Percentiles rank a stretch among this genome's conserved stretches.
Evolutionary conservation across 2,113 vertebrate genomes (phyloP).

Genomic region (Empidonax traillii): DNA sequence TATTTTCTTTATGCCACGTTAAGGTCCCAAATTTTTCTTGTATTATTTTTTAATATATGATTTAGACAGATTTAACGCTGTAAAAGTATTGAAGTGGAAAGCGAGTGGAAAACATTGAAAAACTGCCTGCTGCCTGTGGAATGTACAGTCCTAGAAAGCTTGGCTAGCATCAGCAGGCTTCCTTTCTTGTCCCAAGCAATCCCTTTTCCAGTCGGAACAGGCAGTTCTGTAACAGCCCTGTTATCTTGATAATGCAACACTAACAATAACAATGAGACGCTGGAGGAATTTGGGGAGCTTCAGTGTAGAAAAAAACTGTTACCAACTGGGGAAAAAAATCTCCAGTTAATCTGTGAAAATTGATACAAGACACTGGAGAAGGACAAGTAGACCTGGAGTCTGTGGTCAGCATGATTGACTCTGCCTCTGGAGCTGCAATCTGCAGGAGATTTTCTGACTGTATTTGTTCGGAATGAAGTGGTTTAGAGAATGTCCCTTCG

Average conservation of each 20-base stretch:
- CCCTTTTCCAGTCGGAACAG: background rate
- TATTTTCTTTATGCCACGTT: background rate
- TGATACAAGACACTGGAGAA: background rate
- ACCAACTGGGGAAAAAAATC: background rate
- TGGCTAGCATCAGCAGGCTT: background rate
- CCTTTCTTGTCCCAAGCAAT: background rate
- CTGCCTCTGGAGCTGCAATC: background rate
- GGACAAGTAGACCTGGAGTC: background rate
- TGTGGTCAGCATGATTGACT: background rate
- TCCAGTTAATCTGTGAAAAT: background rate
- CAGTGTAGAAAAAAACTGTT: background rate
- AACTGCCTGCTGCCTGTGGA: background rate
- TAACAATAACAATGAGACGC: background rate
- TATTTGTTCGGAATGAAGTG: background rate
- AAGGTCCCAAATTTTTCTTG: background rate
- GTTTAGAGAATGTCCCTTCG: background rate
- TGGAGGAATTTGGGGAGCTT: background rate
- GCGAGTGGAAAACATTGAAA: background rate
- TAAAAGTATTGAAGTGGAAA: background rate
- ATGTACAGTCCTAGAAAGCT: constrained; percentile 46
- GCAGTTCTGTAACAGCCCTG: background rate
- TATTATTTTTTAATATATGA: background rate
- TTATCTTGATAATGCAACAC: background rate
- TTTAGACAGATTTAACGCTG: background rate
- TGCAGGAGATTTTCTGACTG: background rate